phyloP scores from a whole-genome alignment of 2,888 invertebrate genomes.

The Tenthredo scrophulariae region DNA sequence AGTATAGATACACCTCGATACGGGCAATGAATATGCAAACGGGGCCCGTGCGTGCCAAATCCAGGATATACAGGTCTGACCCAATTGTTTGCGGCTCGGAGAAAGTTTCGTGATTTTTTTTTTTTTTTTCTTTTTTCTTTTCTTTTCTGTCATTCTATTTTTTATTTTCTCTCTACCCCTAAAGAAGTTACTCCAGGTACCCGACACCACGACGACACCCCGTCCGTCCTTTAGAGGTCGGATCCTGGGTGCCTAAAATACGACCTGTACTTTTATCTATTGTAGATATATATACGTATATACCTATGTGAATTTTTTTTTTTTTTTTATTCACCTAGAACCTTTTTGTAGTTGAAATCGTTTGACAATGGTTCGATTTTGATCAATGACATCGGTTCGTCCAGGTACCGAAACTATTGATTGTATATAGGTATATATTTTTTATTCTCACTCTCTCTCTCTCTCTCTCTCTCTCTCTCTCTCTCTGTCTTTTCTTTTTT shows the following conservation, averaged over 20 bases:
- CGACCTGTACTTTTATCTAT: conserved; percentile 34
- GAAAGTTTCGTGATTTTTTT: conserved; percentile 21
- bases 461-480: background rate
- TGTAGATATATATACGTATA: background rate
- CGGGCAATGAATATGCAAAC: conserved; percentile 52
- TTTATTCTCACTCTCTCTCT: background rate
- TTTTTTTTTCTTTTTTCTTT: background rate
- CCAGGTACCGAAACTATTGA: conserved; percentile 49
- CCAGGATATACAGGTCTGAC: conserved; percentile 45
- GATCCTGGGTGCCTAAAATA: conserved; percentile 31
- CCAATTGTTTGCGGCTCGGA: conserved; percentile 39
- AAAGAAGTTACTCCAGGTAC: background rate
- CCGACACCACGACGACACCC: conserved; percentile 12
- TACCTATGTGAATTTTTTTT: background rate
- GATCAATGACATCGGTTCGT: conserved; percentile 50
- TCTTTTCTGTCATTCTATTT: background rate
- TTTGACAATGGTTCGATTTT: conserved; percentile 48
- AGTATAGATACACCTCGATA: conserved; percentile 17
- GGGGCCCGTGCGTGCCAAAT: conserved; percentile 50
- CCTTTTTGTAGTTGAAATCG: conserved; percentile 45
- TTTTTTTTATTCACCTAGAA: conserved; percentile 28
- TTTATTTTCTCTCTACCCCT: background rate
- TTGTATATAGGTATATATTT: background rate
- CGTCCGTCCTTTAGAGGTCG: conserved; percentile 12
- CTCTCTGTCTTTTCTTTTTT: background rate